Base-by-base conservation (phyloP, 2,888 invertebrate genomes). In the Pseudoips prasinana region DNA sequence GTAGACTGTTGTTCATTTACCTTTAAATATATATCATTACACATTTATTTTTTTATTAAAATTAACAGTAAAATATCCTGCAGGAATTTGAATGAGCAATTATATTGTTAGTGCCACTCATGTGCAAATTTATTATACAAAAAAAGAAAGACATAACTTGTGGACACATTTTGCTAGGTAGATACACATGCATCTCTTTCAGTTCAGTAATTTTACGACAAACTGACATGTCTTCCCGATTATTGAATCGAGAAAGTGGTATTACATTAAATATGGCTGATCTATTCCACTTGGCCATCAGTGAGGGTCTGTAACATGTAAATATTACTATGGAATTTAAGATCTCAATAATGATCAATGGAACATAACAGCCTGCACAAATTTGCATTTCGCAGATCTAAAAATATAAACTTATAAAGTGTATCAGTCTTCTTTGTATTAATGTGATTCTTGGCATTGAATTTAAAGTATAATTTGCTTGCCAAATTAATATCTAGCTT, bases 381-480 rank as follows among this genome's bases (percentile, higher is more conserved):
- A 24, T 39, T 33, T 34, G 37, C 23, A 29, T 25, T 32, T 6
- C 17, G 29, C 25, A 41, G 8, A 34, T 37, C 8, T 31, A 28
- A 20, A 24, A 25, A 20, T 20, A 20, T 20, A 44, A n/a, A 44
- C 45, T 42, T 46, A 43, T 32, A 38, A 37, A 37, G 39, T 38
- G 37, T 45, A 37, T 54, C 44, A 46, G 46, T 54, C 44, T 46
- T 48, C 33, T 36, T 25, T 41, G 41, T 29, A 39, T 39, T 37
- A n/a, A n/a, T 24, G 27, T 34, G 26, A 40, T 39, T 42, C 43
- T 47, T 42, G 54, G 48, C 39, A 43, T 54, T 48, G 41, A 43
- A 48, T 46, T 43, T 23, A 27, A 54, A 33, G 39, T 40, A 30
- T 33, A 38, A 37, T 39, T 36, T 25, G 35, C 25, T 40, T 42